Conservation (phyloP, 2,113 vertebrate species). For the Chaetodon trifascialis region DNA sequence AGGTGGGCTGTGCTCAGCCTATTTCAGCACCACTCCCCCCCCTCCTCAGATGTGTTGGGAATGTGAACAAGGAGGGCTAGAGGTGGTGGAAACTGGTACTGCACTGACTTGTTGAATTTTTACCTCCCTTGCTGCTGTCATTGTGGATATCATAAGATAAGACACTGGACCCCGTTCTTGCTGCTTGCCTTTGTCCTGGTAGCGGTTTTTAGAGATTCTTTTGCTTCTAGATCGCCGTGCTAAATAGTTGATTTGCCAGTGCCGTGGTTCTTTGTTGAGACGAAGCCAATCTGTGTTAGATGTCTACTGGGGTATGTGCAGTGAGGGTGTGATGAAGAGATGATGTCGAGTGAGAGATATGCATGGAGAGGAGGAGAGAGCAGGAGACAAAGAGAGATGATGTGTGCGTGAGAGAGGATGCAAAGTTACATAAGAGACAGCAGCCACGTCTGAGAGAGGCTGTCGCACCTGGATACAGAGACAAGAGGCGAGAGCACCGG, state of each 20-base stretch:
- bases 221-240: conserved; percentile 53
- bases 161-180: conserved; percentile 39
- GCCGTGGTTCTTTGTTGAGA: conserved; percentile 52
- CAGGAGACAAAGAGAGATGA: conserved; percentile 12
- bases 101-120: conserved; percentile 79
- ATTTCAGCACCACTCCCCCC: conserved; percentile 48
- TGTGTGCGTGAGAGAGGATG: conserved; percentile 17
- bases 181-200: conserved; percentile 54
- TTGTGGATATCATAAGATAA: conserved; percentile 54
- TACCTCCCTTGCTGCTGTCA: conserved; percentile 54
- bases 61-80: conserved; percentile 63
- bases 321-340: conserved; percentile 44
- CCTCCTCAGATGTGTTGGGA: conserved; percentile 41
- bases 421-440: conserved; percentile 53
- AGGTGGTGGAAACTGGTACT: conserved; percentile 73
- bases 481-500: background rate
- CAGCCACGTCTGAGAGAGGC: conserved; percentile 35
- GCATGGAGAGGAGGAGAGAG: conserved; percentile 24
- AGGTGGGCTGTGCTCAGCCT: conserved; percentile 53
- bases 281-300: conserved; percentile 54
- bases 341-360: background rate
- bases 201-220: conserved; percentile 25
- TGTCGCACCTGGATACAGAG: conserved; percentile 30
- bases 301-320: conserved; percentile 39
- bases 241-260: conserved; percentile 50